Conservation (phyloP, 2,797 vertebrate genomes). For the Propithecus perrieri region DNA sequence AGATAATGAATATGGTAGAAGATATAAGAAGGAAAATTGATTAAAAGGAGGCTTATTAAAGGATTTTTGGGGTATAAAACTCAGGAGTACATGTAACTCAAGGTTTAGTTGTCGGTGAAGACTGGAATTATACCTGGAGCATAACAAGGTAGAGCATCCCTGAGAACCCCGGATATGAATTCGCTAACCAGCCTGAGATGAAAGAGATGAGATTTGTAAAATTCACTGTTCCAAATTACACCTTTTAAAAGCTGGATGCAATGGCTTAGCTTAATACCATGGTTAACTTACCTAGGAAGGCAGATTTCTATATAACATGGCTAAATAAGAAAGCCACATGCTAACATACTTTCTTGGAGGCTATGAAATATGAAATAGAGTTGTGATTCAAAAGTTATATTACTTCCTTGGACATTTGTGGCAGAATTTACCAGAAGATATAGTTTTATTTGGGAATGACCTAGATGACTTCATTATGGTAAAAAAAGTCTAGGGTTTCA, state of each 20-base stretch:
- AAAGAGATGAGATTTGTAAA: not conserved
- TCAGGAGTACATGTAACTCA: not conserved
- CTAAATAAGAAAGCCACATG: not conserved
- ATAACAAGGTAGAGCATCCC: not conserved
- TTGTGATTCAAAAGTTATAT: not conserved
- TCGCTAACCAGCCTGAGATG: not conserved
- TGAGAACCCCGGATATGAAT: not conserved
- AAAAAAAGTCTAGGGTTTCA: not conserved
- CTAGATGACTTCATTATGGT: not conserved
- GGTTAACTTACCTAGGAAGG: not conserved
- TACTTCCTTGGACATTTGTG: not conserved
- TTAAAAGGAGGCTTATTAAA: not conserved
- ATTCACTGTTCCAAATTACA: not conserved
- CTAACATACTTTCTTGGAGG: not conserved
- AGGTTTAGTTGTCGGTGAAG: not conserved
- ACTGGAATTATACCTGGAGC: not conserved
- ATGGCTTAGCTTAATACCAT: not conserved
- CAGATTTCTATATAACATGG: not conserved
- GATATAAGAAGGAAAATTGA: not conserved
- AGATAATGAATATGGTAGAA: not conserved
- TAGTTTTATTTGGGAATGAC: not conserved
- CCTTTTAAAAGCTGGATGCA: not conserved
- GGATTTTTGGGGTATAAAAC: not conserved
- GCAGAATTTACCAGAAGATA: not conserved
- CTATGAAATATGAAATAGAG: not conserved